Conservation (phyloP, 2,113 vertebrate species). For the Cairina moschata region DNA sequence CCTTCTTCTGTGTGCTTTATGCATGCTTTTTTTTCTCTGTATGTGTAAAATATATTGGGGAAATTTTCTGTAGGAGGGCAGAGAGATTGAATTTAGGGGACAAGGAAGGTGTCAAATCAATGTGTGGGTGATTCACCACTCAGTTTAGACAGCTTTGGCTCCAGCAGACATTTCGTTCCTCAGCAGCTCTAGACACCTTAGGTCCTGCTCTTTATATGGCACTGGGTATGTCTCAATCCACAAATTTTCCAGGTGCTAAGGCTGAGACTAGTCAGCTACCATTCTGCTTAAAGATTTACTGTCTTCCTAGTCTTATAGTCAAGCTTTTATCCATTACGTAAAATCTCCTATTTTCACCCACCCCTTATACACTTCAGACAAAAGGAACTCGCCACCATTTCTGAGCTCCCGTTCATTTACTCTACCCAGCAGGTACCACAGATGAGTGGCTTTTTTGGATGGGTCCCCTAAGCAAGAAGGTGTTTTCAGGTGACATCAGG, state of each 20-base stretch:
- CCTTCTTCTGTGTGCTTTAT: not conserved
- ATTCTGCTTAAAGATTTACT: not conserved
- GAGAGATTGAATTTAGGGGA: not conserved
- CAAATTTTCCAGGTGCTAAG: not conserved
- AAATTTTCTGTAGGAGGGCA: not conserved
- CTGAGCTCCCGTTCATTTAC: not conserved
- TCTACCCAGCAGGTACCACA: not conserved
- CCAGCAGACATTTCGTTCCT: not conserved
- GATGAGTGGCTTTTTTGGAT: not conserved
- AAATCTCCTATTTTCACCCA: not conserved
- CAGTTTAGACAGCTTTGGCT: not conserved
- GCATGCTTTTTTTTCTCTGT: not conserved
- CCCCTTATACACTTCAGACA: not conserved
- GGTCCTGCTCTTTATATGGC: not conserved
- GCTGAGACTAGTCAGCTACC: not conserved
- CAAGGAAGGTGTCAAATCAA: not conserved
- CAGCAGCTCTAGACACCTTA: not conserved
- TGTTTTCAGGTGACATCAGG: not conserved
- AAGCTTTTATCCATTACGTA: not conserved
- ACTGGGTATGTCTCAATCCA: not conserved
- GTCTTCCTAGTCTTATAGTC: not conserved
- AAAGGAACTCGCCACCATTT: not conserved
- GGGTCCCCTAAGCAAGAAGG: not conserved
- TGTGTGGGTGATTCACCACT: not conserved
- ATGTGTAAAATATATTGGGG: not conserved